Evolutionary conservation across 1,140 invertebrate genomes (phyloP), one percentile per base, ranked within the genome.

Genomic region (Drosophila biarmipes): DNA sequence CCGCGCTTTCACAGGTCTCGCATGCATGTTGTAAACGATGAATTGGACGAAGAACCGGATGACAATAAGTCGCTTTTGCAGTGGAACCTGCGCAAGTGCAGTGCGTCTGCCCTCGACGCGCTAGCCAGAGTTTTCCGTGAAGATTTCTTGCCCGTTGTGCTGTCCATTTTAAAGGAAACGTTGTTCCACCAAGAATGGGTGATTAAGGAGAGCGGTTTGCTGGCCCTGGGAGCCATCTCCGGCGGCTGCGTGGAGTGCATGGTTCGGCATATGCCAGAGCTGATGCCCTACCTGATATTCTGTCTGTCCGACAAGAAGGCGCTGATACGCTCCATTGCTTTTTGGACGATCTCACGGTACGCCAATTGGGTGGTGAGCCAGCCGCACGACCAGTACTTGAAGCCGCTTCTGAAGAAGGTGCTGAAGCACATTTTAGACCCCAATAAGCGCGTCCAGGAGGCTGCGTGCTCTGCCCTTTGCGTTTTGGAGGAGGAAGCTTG

Each of bases 211-310:
- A 98, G 97, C 54, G 98, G 97, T 15, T 99, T 99, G 69, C 92
- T 99, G 19, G 98, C 98, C 10, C 92, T 99, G 37, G 99, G 99
- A 68, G 99, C 99, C 11, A 99, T 99, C 73, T 98, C 99, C n/a
- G 98, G 99, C 94, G 99, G 98, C 62, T 99, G 99, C 91, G 98
- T 99, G 97, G 95, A 94, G 58, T 98, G 99, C 66, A 99, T 99
- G 97, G 95, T 98, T 43, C 97, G 96, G 17, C 98, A 99, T 93
- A 93, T 99, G 68, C 96, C 97, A 2, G 98, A 99, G 93, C 93
- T 99, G 6, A 97, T 99, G 80, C 98, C 98, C 0, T 99, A 98
- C 93, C 94, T 99, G 53, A 98, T 99, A 53, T 95, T 94, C 66
- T 98, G 97, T 92, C 93, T 99, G 54, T 95, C 95, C 29, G 98